Conservation (phyloP, 1,140 invertebrate species). For the Hylaeus anthracinus region DNA sequence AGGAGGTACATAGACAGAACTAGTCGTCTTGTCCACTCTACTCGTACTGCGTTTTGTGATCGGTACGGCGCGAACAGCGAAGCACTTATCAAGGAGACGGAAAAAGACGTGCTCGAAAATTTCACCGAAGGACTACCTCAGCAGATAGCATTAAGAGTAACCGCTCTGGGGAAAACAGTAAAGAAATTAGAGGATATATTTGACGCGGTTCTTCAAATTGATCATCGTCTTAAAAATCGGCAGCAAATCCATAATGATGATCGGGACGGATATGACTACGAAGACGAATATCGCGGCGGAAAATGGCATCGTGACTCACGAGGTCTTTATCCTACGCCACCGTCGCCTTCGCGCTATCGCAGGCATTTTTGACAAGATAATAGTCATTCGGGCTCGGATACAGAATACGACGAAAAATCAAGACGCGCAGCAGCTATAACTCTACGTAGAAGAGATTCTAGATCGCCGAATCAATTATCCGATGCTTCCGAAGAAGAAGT, state of each 20-base stretch:
- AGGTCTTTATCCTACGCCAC: too few relatives aligned
- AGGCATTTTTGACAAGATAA: too few relatives aligned
- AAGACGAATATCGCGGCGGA: too few relatives aligned
- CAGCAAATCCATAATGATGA: neutral
- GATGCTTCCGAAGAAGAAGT: too few relatives aligned
- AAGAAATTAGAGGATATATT: neutral
- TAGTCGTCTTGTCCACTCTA: neutral
- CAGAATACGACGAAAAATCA: too few relatives aligned
- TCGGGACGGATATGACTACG: too few relatives aligned
- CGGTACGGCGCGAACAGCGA: neutral
- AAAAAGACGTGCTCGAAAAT: neutral
- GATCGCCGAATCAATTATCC: too few relatives aligned
- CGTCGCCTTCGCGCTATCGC: too few relatives aligned
- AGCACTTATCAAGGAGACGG: neutral
- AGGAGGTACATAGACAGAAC: neutral
- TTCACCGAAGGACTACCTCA: neutral
- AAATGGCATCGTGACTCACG: too few relatives aligned
- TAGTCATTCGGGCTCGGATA: too few relatives aligned
- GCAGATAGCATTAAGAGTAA: neutral
- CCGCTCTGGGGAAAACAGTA: neutral
- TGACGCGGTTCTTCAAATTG: neutral
- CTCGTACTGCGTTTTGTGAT: neutral
- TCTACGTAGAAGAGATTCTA: too few relatives aligned
- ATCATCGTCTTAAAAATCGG: neutral
- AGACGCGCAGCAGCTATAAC: too few relatives aligned